Base-by-base conservation (phyloP, 2,888 invertebrate genomes). In the Pseudococcus viburni region DNA sequence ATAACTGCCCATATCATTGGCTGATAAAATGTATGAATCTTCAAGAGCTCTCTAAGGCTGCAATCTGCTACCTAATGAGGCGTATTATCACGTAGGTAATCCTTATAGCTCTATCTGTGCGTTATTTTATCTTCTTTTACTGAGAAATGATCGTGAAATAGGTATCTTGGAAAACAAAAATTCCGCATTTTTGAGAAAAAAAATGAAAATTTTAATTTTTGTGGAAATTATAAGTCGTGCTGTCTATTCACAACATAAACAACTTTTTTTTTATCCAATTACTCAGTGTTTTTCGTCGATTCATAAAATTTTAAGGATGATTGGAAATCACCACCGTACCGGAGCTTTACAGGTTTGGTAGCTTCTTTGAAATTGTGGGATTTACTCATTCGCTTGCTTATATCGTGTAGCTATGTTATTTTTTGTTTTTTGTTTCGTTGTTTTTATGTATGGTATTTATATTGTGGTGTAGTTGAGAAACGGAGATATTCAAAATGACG, bases 401-500 rank as follows among this genome's bases (percentile, higher is more conserved):
- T 80, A 8, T 42, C 7, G 26, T 33, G 26, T 33, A 39, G 80
- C 42, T 73, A 80, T 73, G 19, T 68, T 73, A 73, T 86, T 39
- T 42, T 86, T 64, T 86, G 68, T 46, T n/a, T 86, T 64, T 64
- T 68, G 26, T 33, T 85, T 59, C 39, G 22, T 85, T 64, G 22
- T 86, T 86, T 86, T 86, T 86, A 59, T 86, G 46, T 68, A 46
- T 64, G 59, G 85, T 59, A 85, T 59, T 73, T 86, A n/a, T 86
- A 39, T 68, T 46, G 46, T 46, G 86, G 42, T 88, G 84, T 88
- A 88, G 88, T 88, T 88, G 88, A 88, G 83, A 80, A 88, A 88
- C 19, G 88, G 88, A n/a, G 88, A 88, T 51, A 88, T 88, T 88
- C 86, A 86, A 86, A 86, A 86, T 68, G 86, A 86, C 73, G 64